These are phyloP conservation scores for Echinops telfairi DNA, from an alignment of 2,113 vertebrate genomes.

Conservation along the genomic window DNA sequence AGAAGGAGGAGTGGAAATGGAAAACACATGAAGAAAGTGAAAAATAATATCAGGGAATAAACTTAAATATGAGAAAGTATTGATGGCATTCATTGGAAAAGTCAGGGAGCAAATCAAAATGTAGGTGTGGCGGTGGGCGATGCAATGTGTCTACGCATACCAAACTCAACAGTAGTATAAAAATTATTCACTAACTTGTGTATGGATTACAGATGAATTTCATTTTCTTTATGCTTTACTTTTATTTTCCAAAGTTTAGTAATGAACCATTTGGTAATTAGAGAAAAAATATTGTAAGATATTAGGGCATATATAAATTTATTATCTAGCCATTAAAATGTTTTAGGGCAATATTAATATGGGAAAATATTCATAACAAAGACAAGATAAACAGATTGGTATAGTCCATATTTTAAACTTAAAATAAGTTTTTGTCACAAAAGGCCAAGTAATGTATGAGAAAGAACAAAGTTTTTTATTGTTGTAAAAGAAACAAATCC, in stretches of 20 bases:
- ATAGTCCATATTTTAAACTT: slow-evolving; percentile 11
- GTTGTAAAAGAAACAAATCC: no score
- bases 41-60: no score
- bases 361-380: background rate
- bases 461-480: no score
- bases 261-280: slow-evolving; percentile 13
- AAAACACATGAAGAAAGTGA: no score
- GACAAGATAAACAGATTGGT: slow-evolving; percentile 3
- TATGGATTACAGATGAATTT: background rate
- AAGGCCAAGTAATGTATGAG: no score
- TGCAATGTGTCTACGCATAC: no score
- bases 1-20: no score
- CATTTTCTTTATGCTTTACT: background rate
- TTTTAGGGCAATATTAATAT: background rate
- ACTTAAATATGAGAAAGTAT: background rate
- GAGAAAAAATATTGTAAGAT: background rate
- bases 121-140: background rate
- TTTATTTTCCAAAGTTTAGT: background rate
- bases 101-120: background rate
- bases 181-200: no score
- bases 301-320: background rate
- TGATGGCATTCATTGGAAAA: background rate
- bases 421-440: no score
- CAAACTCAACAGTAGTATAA: no score
- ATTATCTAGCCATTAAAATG: background rate